phyloP scores from a whole-genome alignment of 2,888 invertebrate genomes.

The Pyrrhia umbra region DNA sequence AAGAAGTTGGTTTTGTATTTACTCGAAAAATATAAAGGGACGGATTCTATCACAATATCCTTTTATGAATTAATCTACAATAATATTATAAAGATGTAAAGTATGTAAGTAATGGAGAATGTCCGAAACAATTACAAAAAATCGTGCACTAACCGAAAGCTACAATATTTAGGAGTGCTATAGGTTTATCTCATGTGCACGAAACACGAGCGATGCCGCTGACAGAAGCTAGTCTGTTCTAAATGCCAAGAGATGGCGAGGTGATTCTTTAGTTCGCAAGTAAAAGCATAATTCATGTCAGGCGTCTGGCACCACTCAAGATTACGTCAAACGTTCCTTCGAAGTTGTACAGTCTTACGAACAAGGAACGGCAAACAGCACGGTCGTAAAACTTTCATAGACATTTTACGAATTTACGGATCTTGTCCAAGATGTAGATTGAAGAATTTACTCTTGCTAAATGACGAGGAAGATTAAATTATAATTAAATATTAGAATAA shows the following conservation, averaged over 20 bases:
- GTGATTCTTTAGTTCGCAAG: conserved; percentile 1
- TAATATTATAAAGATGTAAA: no score
- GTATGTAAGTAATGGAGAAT: no score
- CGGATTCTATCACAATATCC: no score
- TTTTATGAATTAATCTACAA: no score
- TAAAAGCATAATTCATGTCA: conserved; percentile 4
- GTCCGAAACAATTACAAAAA: no score
- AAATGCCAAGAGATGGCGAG: not conserved
- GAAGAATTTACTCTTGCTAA: conserved; percentile 22
- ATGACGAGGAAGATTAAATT: conserved; percentile 12
- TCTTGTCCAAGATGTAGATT: conserved; percentile 24
- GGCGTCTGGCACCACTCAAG: conserved; percentile 12
- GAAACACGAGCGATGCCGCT: no score
- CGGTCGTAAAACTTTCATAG: conserved; percentile 18
- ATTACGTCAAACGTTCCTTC: conserved; percentile 27
- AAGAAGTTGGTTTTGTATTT: no score
- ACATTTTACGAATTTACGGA: conserved; percentile 32
- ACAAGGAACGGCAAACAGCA: not conserved
- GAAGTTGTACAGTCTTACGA: conserved; percentile 6
- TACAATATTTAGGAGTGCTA: no score
- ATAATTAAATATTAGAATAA: conserved; percentile 1
- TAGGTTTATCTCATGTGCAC: no score
- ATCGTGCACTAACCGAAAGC: no score
- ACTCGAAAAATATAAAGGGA: no score
- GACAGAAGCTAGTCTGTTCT: no score